These are phyloP conservation scores for Pogonomyrmex barbatus DNA, from an alignment of 1,140 invertebrate species.

Conservation along the genomic window DNA sequence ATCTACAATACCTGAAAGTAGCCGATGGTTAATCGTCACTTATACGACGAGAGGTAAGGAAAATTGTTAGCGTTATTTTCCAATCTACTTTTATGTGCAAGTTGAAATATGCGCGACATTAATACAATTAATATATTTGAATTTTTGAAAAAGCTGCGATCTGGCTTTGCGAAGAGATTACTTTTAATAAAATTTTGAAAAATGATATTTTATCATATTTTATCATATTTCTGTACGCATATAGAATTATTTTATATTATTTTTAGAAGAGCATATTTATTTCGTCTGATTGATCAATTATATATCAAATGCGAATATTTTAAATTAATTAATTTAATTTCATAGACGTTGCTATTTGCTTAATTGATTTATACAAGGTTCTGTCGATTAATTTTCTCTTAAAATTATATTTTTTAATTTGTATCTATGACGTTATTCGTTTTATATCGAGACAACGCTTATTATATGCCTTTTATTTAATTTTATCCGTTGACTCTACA, in stretches of 20 bases:
- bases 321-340: neutral
- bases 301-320: neutral
- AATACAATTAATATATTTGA: neutral
- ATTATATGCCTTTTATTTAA: too few species aligned
- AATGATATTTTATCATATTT: neutral
- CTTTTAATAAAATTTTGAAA: neutral
- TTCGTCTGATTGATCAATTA: neutral
- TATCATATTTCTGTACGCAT: neutral
- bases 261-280: neutral
- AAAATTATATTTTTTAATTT: too few species aligned
- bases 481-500: too few species aligned
- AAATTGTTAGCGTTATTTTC: conserved; percentile 29
- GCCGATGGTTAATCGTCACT: conserved; percentile 39
- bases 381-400: neutral
- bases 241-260: neutral
- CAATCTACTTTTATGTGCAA: neutral
- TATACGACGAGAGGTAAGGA: neutral
- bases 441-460: too few species aligned
- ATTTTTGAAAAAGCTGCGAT: neutral
- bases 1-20: conserved; percentile 40
- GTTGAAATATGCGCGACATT: neutral
- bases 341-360: neutral
- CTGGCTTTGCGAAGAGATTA: neutral
- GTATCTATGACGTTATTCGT: too few species aligned
- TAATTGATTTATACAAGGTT: neutral